Evolutionary conservation across 2,888 invertebrate genomes (phyloP), one percentile per base, ranked within the genome.

Genomic region (Notodonta ziczac): DNA sequence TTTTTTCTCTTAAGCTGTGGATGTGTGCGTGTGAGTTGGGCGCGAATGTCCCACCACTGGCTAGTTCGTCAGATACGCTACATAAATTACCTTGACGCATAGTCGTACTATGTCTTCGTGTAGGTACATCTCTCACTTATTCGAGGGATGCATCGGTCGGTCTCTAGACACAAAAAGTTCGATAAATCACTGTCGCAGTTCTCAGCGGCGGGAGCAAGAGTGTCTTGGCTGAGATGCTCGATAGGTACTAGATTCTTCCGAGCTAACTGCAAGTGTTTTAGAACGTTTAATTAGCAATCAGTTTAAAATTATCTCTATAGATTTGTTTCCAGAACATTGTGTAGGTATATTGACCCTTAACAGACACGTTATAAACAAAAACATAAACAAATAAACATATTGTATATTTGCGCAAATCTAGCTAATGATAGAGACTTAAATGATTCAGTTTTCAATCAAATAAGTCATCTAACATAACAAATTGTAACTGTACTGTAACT

Each of bases 151-250:
- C 78, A 77, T 50, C 66, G 56, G 71, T 68, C 75, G 70, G 75
- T 75, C 77, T 73, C 77, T 72, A 82, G 81, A 84, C 80, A 84
- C 80, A 82, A 83, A 81, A 83, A 81, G 77, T 78, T 73, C 76
- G 74, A 86, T 91, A 81, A 81, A 86, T 89, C 88, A 86, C 76
- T 86, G 87, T 87, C 87, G 70, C 73, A 76, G 69, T 68, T 77
- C 73, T 70, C 73, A 71, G 7, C 16, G 75, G 76, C 77, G 14
- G 75, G 75, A 76, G 77, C 81, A 76, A 81, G 78, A 82, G 74
- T 79, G 80, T 79, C 73, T 77, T 83, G 39, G 32, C 53, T 14
- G 32, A 52, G 52, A 53, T 12, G 4, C 59, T 77, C 72, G 73
- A 62, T 63, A n/a, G n/a, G n/a, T n/a, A 76, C 70, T 70, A 61